Evolutionary conservation across 2,113 vertebrate genomes (phyloP).

Genomic region (Phoxinus phoxinus): DNA sequence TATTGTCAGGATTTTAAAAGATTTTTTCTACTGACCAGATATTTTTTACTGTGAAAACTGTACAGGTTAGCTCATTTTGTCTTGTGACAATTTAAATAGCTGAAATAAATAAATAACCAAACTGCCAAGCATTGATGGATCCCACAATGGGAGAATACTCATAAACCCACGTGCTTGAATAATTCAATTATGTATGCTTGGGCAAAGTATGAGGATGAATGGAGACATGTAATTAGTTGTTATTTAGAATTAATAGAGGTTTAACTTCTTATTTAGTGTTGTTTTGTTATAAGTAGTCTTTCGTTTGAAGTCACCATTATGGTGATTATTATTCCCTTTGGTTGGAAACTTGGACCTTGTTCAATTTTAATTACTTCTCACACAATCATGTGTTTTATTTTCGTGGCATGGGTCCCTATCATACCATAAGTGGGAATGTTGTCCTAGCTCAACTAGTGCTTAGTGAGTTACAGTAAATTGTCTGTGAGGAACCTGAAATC

Average conservation of each 20-base stretch:
- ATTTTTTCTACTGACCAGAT: background rate
- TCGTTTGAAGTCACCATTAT: conserved; percentile 25
- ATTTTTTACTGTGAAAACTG: conserved; percentile 13
- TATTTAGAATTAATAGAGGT: conserved; percentile 34
- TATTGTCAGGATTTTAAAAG: background rate
- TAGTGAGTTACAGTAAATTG: no score
- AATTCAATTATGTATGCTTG: conserved; percentile 9
- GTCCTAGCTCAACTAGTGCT: background rate
- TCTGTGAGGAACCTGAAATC: no score
- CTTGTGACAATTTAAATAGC: background rate
- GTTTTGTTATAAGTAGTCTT: conserved; percentile 19
- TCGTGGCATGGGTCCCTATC: background rate
- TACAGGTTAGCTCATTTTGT: background rate
- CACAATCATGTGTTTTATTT: background rate
- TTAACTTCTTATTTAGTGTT: conserved; percentile 38
- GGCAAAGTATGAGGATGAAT: background rate
- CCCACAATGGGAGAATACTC: background rate
- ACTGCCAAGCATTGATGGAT: background rate
- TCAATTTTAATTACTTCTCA: conserved; percentile 35
- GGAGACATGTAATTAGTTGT: conserved; percentile 24
- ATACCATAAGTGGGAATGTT: background rate
- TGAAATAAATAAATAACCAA: conserved; percentile 3
- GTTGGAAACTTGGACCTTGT: conserved; percentile 26
- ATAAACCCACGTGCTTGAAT: background rate
- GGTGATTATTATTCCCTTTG: conserved; percentile 35